Base-by-base conservation (phyloP, 2,888 invertebrate species). In the Elegia similella region DNA sequence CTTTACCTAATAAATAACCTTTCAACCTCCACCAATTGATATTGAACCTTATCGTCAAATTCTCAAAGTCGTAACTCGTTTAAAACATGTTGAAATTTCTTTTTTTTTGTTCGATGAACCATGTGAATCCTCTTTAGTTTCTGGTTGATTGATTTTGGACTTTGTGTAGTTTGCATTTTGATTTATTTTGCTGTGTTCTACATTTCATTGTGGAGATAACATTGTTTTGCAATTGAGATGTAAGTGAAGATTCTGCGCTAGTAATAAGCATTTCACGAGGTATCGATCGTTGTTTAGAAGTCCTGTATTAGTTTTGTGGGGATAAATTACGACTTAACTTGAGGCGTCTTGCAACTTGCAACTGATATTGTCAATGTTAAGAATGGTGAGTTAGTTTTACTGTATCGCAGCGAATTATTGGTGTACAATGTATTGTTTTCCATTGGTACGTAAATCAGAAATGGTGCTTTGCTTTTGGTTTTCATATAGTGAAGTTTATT, bases 161-260 rank as follows among this genome's bases (percentile, higher is more conserved):
- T 58, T 56, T 59, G 15, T 17, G 50, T 56, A 32, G 50, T 43
- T 48, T 42, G 54, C 61, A 76, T 73, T 65, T 52, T 34, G 68
- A 73, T 17, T 76, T 76, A 30, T 58, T 29, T 52, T 69, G 64
- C 42, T 7, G 8, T 16, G 12, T 38, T 15, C 5, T 34, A 42
- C 8, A 52, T 69, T 67, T 62, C 65, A 62, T 70, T 72, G 73
- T 13, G 63, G 63, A 69, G 84, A 85, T 85, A 80, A 76, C 76
- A 86, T 84, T 88, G 87, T 86, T 76, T 82, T 72, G 70, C 75
- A 80, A 87, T 88, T 84, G 82, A 87, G 87, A 86, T 86, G 84
- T 84, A 82, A 75, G 73, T 62, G 66, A 63, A 75, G 80, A 81
- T 82, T 80, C 70, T 63, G 57, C 66, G 71, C 68, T 75, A 72